These are phyloP conservation scores for Patella vulgata DNA, from an alignment of 1,140 invertebrate species.

Conservation along the genomic window DNA sequence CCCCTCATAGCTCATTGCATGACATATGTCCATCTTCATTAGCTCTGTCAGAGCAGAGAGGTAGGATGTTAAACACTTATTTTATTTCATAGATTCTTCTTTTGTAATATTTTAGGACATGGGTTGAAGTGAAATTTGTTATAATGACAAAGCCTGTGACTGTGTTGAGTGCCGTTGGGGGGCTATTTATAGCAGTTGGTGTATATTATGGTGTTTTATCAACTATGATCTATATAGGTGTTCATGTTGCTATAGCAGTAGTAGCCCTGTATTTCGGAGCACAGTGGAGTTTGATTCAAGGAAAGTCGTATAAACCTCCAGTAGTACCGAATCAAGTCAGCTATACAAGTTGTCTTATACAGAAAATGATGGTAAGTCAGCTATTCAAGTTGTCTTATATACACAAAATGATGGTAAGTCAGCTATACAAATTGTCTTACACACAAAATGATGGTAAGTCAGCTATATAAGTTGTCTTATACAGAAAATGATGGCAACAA, in stretches of 20 bases:
- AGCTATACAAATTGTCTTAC: background rate
- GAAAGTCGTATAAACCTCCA: conserved; percentile 43
- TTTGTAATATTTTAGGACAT: too few relatives aligned
- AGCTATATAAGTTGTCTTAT: conserved; percentile 14
- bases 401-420: background rate
- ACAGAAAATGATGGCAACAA: conserved; percentile 40
- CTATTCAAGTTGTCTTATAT: background rate
- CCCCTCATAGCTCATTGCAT: too few relatives aligned
- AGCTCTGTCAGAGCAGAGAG: too few relatives aligned
- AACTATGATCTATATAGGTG: conserved; percentile 18
- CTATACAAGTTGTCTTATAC: conserved; percentile 24
- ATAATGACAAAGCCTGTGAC: too few relatives aligned
- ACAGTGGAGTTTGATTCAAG: conserved; percentile 41
- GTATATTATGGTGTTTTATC: conserved; percentile 25
- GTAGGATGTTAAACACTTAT: too few relatives aligned
- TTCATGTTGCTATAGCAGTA: conserved; percentile 22
- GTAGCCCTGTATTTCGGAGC: conserved; percentile 35
- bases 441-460: background rate
- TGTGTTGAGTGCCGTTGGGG: conserved; percentile 12
- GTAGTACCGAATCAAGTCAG: conserved; percentile 19
- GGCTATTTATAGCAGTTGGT: conserved; percentile 14
- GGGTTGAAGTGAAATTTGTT: too few relatives aligned
- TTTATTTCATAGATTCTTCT: too few relatives aligned
- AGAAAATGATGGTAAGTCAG: conserved; percentile 41
- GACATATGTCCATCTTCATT: too few relatives aligned